Evolutionary conservation across 2,113 vertebrate species (phyloP).

Genomic region (Canis aureus): DNA sequence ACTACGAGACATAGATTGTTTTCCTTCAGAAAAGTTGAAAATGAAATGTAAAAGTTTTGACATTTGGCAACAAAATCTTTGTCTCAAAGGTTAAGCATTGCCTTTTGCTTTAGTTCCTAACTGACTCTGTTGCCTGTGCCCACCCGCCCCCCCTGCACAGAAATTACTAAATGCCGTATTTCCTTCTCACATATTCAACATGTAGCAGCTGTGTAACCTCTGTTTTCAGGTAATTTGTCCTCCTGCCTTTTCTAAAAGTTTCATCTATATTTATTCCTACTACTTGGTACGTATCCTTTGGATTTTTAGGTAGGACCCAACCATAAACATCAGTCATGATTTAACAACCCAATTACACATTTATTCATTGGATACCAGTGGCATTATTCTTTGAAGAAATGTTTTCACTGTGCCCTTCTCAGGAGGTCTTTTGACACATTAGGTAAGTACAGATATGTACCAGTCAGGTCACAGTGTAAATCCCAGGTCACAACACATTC

Average conservation of each 20-base stretch:
- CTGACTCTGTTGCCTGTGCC: neutral
- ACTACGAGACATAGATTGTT: neutral
- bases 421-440: neutral
- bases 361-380: neutral
- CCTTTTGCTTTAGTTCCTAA: neutral
- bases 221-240: neutral
- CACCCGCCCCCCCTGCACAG: neutral
- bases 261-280: neutral
- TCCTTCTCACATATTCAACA: neutral
- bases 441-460: neutral
- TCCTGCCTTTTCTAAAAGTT: neutral
- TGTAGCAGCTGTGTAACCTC: neutral
- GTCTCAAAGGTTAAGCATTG: neutral
- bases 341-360: neutral
- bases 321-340: neutral
- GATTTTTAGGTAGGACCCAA: neutral
- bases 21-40: neutral
- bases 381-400: neutral
- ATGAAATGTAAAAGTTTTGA: neutral
- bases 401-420: neutral
- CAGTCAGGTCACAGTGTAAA: neutral
- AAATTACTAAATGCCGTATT: neutral
- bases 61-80: slow-evolving; percentile 16
- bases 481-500: neutral
- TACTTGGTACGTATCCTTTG: neutral